A percentile compares a stretch with the other conserved stretches of the same genome.
These are phyloP conservation scores for Eidolon helvum DNA, from an alignment of 2,113 vertebrate genomes.

Conservation along the genomic window DNA sequence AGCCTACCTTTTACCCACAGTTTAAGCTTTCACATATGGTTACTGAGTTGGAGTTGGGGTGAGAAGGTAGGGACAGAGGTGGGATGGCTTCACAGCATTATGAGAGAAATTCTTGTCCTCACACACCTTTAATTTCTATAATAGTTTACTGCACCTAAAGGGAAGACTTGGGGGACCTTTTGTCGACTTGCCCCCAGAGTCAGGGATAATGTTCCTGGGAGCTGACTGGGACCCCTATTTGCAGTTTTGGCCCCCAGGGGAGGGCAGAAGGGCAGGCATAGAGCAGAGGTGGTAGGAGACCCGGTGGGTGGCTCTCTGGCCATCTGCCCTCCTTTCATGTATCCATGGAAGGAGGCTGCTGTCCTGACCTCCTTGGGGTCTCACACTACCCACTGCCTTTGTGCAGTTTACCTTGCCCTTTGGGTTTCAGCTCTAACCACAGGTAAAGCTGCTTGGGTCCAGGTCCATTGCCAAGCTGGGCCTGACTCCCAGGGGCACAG, in stretches of 20 bases:
- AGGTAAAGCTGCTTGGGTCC: background rate
- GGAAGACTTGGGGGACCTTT: background rate
- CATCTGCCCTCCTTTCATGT: background rate
- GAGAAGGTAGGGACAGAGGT: background rate
- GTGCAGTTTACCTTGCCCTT: background rate
- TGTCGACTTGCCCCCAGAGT: background rate
- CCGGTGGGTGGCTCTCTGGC: rapidly evolving
- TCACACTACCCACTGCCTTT: rapidly evolving
- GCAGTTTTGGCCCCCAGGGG: background rate
- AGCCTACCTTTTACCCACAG: rapidly evolving
- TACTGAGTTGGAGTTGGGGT: background rate
- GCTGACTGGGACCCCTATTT: background rate
- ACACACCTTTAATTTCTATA: background rate
- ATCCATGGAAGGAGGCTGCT: background rate
- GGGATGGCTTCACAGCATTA: rapidly evolving
- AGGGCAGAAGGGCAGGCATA: background rate
- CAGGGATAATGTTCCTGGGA: background rate
- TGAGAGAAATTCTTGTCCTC: background rate
- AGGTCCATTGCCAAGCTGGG: too few species aligned
- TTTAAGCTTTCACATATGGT: background rate
- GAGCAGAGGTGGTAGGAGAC: background rate
- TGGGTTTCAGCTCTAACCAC: background rate
- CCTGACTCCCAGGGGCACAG: background rate
- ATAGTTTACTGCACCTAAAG: background rate
- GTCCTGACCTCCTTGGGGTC: background rate